These are phyloP conservation scores for Acipenser ruthenus DNA, from an alignment of 2,797 vertebrate genomes.

Conservation along the genomic window DNA sequence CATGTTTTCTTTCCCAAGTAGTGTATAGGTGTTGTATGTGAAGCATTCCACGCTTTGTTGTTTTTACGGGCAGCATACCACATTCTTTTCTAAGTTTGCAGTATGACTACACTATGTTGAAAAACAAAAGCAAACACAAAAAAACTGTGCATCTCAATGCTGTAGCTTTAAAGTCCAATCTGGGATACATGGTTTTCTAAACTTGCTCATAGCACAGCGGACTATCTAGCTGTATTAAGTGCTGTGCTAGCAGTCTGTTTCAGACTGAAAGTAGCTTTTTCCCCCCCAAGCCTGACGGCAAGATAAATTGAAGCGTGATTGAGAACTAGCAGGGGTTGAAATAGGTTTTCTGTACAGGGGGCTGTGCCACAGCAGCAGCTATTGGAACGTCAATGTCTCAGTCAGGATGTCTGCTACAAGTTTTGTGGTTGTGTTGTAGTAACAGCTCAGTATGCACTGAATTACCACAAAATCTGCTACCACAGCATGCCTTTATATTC, in stretches of 20 bases:
- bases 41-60: neutral
- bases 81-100: neutral
- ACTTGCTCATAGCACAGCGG: neutral
- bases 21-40: no score
- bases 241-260: conserved; percentile 11
- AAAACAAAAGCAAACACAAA: no score
- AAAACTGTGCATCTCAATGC: neutral
- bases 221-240: conserved; percentile 8
- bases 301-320: conserved; percentile 27
- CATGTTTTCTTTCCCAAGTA: no score
- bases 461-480: neutral
- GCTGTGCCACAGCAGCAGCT: conserved; percentile 15
- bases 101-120: neutral
- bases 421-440: conserved; percentile 1
- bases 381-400: conserved; percentile 17
- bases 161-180: neutral
- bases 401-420: neutral
- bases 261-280: conserved; percentile 6
- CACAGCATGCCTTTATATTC: no score
- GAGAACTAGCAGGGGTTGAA: conserved; percentile 30
- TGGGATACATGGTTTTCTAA: neutral
- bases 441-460: conserved; percentile 14
- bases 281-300: conserved; percentile 10
- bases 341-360: conserved; percentile 24
- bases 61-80: neutral